Evolutionary conservation across 2,797 vertebrate species (phyloP).

Genomic region (Lacerta viridis): DNA sequence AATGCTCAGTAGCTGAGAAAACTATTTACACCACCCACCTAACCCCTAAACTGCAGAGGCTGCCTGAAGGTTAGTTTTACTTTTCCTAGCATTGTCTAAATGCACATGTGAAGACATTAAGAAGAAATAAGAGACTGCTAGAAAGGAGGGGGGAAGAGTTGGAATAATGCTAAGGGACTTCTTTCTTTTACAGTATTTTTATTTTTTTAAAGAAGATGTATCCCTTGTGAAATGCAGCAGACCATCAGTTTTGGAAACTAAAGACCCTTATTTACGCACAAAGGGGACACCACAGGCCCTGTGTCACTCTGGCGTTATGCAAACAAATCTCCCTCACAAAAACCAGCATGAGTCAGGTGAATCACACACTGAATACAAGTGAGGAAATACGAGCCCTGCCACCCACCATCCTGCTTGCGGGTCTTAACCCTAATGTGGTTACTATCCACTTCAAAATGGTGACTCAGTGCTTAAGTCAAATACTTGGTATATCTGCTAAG

Average conservation of each 20-base stretch:
- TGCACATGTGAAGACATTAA: constrained; percentile 15
- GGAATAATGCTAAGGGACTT: neutral
- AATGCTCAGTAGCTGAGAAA: constrained; percentile 38
- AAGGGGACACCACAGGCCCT: neutral
- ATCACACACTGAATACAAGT: neutral
- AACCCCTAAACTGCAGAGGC: neutral
- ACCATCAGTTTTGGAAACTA: neutral
- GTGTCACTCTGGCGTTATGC: neutral
- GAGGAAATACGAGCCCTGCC: constrained; percentile 19
- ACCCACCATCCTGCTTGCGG: neutral
- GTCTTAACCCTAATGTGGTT: constrained; percentile 2
- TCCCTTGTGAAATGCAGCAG: neutral
- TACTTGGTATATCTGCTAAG: constrained; percentile 13
- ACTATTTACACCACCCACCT: constrained; percentile 15
- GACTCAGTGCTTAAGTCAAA: constrained; percentile 20
- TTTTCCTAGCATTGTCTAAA: constrained; percentile 2
- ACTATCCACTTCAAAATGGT: neutral
- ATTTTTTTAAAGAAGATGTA: constrained; percentile 18
- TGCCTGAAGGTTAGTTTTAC: constrained; percentile 19
- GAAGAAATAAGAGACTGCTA: neutral
- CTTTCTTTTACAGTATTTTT: neutral
- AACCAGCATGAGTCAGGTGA: constrained; percentile 44
- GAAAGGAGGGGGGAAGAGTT: neutral
- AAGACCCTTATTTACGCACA: neutral
- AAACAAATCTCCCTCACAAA: constrained; percentile 7